phyloP scores from a whole-genome alignment of 2,797 vertebrate genomes.

The Cephalopachus bancanus region DNA sequence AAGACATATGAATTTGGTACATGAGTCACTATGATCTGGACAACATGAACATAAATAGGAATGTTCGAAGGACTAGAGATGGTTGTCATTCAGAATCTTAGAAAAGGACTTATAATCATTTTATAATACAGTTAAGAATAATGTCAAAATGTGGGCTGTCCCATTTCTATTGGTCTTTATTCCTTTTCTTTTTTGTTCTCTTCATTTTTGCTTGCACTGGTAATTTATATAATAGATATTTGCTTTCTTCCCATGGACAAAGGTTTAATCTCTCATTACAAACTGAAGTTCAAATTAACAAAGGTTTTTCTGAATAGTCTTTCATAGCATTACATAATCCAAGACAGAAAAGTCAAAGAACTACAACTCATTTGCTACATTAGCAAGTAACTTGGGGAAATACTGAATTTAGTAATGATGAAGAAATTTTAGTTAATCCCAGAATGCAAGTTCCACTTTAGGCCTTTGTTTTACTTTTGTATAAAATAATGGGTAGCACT shows the following conservation, averaged over 20 bases:
- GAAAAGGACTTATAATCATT: background rate
- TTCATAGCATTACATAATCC: background rate
- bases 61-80: background rate
- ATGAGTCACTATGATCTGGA: background rate
- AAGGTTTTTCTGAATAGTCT: background rate
- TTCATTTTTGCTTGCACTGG: conserved; percentile 9
- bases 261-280: background rate
- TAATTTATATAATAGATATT: conserved; percentile 4
- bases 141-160: background rate
- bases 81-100: background rate
- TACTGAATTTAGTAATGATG: background rate
- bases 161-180: background rate
- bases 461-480: background rate
- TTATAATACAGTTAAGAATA: background rate
- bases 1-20: conserved; percentile 43
- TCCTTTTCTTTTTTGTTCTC: background rate
- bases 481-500: background rate
- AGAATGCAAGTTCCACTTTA: background rate
- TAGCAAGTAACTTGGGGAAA: background rate
- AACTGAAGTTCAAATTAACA: background rate
- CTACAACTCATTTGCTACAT: background rate
- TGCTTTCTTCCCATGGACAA: background rate
- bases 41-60: background rate
- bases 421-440: background rate
- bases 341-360: background rate